phyloP scores from a whole-genome alignment of 1,140 invertebrate genomes.

The Aphidius ervi region DNA sequence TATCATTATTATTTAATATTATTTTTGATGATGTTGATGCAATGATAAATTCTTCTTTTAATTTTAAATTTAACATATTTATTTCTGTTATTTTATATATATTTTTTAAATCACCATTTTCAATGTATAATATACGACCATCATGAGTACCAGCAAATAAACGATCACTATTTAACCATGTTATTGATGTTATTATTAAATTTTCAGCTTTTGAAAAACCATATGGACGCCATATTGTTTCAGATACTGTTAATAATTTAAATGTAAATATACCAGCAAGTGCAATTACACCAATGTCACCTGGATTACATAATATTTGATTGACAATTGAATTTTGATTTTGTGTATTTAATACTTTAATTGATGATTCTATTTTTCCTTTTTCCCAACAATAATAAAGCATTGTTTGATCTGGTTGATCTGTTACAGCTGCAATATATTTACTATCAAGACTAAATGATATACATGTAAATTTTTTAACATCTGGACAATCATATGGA shows the following conservation, averaged over 20 bases:
- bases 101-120: constrained; percentile 72
- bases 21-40: constrained; percentile 29
- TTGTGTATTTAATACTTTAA: constrained; percentile 64
- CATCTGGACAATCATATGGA: constrained; percentile 49
- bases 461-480: constrained; percentile 64
- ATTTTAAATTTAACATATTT: constrained; percentile 55
- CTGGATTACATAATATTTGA: constrained; percentile 68
- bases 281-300: constrained; percentile 70
- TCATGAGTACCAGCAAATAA: constrained; percentile 71
- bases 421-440: constrained; percentile 72
- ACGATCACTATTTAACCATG: constrained; percentile 70
- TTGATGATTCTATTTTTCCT: constrained; percentile 72
- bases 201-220: constrained; percentile 79
- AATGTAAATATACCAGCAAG: constrained; percentile 70
- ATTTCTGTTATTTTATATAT: constrained; percentile 58
- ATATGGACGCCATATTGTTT: constrained; percentile 75
- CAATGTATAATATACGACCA: constrained; percentile 70
- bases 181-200: constrained; percentile 64
- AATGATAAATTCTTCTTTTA: constrained; percentile 40
- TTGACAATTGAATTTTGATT: constrained; percentile 52
- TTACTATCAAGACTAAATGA: constrained; percentile 76
- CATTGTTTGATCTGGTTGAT: constrained; percentile 75
- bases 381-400: constrained; percentile 82
- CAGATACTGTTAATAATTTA: constrained; percentile 73
- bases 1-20: constrained; percentile 22